Base-by-base conservation (phyloP, 2,113 vertebrate species). In the Cathartes aura region DNA sequence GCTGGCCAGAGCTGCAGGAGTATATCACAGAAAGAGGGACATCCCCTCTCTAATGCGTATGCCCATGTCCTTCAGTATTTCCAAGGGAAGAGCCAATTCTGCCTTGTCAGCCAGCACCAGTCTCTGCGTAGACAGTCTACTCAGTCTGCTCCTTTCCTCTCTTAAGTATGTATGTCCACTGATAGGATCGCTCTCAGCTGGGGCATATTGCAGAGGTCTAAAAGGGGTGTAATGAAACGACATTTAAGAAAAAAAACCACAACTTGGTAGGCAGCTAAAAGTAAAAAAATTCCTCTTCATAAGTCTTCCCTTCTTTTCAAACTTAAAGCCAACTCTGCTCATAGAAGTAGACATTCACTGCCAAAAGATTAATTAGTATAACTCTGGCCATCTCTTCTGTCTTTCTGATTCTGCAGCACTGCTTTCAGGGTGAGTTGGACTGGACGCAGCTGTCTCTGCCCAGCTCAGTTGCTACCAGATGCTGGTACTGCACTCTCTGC, bases 211-310 rank as follows among this genome's bases (percentile, higher is more conserved):
- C 74, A 64, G 62, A 68, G 21, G 3, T 88, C 63, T 93, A 18
- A 56, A 82, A 68, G 12, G 9, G 3, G 27, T 0, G 0, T 66
- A 40, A 38, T 19, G n/a, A 81, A 83, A 59, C 1, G 0, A 70
- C 15, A 62, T 12, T 74, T 60, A 5, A 40, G 32, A 34, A 40
- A 34, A 80, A 59, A 58, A 66, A 22, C 13, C 8, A n/a, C 20
- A 45, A 43, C 19, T 70, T 43, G 12, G 15, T 29, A 27, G 59
- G 9, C 16, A 80, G 38, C 14, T 48, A 16, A 52, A 93, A 82
- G 59, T 12, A 66, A 59, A 52, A 48, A 56, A 79, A 55, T 7
- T 62, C 38, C 17, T 59, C 10, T n/a, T 82, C 12, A 0, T 63
- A 38, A 56, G 11, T 48, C 50, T 58, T 86, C 52, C 52, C 29